Evolutionary conservation across 2,797 vertebrate genomes (phyloP).

Genomic region (Spea hammondii): DNA sequence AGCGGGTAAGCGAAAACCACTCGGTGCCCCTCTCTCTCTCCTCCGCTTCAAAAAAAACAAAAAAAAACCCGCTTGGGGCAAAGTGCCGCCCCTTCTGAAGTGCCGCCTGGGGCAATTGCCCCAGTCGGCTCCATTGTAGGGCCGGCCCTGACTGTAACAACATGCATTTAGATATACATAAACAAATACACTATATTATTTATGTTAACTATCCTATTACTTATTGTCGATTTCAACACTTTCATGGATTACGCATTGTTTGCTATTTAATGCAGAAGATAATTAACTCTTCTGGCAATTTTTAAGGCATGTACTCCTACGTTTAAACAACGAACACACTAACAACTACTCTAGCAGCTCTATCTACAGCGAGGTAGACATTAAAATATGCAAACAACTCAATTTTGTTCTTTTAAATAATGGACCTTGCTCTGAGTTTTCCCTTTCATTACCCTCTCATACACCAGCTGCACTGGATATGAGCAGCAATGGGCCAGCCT

Average conservation of each 20-base stretch:
- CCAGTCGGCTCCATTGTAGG: too few species aligned
- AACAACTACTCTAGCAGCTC: conserved; percentile 30
- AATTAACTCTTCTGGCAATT: conserved; percentile 36
- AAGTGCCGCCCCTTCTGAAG: too few species aligned
- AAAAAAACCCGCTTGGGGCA: too few species aligned
- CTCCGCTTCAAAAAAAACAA: too few species aligned
- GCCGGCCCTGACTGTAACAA: too few species aligned
- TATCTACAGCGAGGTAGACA: conserved; percentile 40
- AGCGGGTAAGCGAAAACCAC: too few species aligned
- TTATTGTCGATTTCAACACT: not conserved
- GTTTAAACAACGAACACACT: conserved; percentile 35
- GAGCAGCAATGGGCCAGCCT: conserved; percentile 30
- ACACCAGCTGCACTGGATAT: conserved; percentile 42
- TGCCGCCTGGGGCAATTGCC: too few species aligned
- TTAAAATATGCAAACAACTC: conserved; percentile 46
- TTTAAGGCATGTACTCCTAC: conserved; percentile 18
- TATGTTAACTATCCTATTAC: not conserved
- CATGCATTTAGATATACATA: too few species aligned
- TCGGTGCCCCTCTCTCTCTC: too few species aligned
- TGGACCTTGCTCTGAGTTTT: conserved; percentile 37
- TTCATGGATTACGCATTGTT: conserved; percentile 10
- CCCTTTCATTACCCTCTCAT: conserved; percentile 38
- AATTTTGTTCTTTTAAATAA: conserved; percentile 48
- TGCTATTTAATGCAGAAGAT: conserved; percentile 42
- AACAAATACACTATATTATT: too few species aligned